Conservation (phyloP, 2,797 vertebrate species). For the Petrocephalus schoutedeni region DNA sequence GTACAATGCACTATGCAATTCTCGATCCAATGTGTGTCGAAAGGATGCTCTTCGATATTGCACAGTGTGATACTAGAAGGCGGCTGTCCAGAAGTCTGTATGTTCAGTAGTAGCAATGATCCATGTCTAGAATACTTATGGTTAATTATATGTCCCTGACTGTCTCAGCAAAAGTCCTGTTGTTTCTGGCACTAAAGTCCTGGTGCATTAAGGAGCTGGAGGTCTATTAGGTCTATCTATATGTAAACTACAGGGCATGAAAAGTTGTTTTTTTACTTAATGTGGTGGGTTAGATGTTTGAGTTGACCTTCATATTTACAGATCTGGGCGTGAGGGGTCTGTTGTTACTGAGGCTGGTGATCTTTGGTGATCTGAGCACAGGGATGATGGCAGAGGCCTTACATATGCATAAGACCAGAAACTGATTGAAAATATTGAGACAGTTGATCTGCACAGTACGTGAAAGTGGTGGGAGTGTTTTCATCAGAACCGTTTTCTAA, state of each 20-base stretch:
- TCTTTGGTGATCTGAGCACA: neutral
- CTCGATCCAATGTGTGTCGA: neutral
- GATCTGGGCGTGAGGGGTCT: neutral
- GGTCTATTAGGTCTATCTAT: neutral
- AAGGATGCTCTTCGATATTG: neutral
- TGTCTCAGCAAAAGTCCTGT: too few species aligned
- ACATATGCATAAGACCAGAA: neutral
- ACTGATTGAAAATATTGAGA: constrained; percentile 9
- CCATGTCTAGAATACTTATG: neutral
- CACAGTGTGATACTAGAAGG: neutral
- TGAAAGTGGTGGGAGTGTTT: neutral
- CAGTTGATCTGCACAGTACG: neutral
- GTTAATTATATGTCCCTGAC: neutral
- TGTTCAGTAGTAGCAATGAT: neutral
- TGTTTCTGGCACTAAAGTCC: neutral
- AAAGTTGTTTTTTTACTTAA: neutral
- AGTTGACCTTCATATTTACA: neutral
- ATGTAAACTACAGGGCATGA: neutral
- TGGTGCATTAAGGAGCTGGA: neutral
- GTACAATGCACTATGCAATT: neutral
- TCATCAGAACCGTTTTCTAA: neutral
- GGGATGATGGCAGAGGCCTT: neutral
- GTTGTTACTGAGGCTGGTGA: neutral
- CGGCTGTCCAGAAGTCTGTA: neutral
- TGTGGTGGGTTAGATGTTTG: neutral